Percentiles rank a stretch among this genome's conserved stretches.
Conservation (phyloP, 2,888 invertebrate species). For the Myopa tessellatipennis region DNA sequence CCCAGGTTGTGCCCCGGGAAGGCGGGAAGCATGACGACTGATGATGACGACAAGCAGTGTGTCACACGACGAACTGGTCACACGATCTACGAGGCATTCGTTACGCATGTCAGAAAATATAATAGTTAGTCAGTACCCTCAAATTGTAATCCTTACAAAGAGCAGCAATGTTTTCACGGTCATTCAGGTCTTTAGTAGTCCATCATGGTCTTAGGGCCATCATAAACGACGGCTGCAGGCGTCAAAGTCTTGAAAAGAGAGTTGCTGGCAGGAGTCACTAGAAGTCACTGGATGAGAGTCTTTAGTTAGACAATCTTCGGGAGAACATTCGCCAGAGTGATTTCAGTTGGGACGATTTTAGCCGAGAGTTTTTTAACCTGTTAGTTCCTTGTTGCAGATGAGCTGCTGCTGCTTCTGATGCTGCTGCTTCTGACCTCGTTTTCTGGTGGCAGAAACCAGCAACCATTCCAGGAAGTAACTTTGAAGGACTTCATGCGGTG, state of each 20-base stretch:
- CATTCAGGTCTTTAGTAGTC: not conserved
- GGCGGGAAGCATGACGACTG: slow-evolving; percentile 20
- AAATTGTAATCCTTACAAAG: no score
- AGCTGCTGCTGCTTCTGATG: no score
- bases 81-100: not conserved
- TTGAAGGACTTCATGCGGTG: slow-evolving; percentile 15
- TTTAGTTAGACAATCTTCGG: no score
- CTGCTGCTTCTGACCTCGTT: no score
- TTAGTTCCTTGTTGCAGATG: no score
- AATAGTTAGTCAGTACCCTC: not conserved
- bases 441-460: no score
- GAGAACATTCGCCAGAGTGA: not conserved
- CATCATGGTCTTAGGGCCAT: no score
- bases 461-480: not conserved
- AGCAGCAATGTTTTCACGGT: not conserved
- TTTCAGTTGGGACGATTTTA: not conserved
- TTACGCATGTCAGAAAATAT: not conserved
- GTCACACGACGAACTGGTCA: not conserved
- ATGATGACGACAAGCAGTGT: not conserved
- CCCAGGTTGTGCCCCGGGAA: slow-evolving; percentile 5
- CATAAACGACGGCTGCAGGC: not conserved
- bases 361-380: no score
- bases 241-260: not conserved
- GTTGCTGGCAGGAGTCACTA: not conserved
- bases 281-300: no score